Base-by-base conservation (phyloP, 2,797 vertebrate species). In the Cebuella pygmaea region DNA sequence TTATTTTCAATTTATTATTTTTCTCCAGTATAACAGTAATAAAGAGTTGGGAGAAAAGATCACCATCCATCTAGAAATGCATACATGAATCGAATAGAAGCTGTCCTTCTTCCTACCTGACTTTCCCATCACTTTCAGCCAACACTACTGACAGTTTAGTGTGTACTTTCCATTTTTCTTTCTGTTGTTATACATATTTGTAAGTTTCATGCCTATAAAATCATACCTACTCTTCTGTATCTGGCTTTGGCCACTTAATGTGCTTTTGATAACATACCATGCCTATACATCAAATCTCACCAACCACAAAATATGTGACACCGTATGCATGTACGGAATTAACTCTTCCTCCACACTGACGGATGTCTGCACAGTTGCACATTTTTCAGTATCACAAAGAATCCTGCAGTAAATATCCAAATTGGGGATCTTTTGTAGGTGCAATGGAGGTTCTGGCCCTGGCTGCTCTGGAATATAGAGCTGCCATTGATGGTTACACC, bases 11-110 rank as follows among this genome's bases (percentile, higher is more conserved):
- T 57, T 86, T 80, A 70, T 59, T 78, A 90, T 64, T 80, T 82
- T 82, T 90, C 67, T 82, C n/a, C 93, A 33, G 85, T 75, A 78
- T 13, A 61, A 88, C 91, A 83, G 52, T 48, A 96, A 83, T 83
- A 55, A 84, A 78, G 92, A 24, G 39, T 14, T 48, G 59, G 22
- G 30, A 14, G 9, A 7, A 72, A 90, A 79, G 39, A 44, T 90
- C 48, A 76, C 17, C 70, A 76, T 88, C 55, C 67, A 85, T 61
- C 88, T 55, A 88, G 22, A 67, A 72, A 90, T 48, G 46, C 24
- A 78, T 14, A 41, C 4, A 36, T 52, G 17, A n/a, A 46, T 79
- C 61, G 33, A 75, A 57, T 30, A 48, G 36, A 76, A 90, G 24
- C 46, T 92, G 19, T 83, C 41, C 57, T 26, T 92, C 87, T 50